These are phyloP conservation scores for Lucilia sericata DNA, from an alignment of 1,140 invertebrate species.

Conservation along the genomic window DNA sequence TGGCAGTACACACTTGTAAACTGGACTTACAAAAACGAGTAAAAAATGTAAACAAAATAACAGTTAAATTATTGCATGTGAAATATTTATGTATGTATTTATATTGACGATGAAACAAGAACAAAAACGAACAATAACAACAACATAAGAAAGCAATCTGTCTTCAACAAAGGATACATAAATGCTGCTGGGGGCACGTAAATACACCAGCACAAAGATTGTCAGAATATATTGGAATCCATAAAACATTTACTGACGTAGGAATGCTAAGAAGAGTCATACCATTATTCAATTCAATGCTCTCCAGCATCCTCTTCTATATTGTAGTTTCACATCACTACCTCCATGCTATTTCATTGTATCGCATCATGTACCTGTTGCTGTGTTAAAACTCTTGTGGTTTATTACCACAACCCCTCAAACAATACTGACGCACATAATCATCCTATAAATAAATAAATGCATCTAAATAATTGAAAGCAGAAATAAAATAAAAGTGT, in stretches of 20 bases:
- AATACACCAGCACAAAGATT: neutral
- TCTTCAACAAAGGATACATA: neutral
- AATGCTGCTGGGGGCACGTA: neutral
- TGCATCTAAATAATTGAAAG: neutral
- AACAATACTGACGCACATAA: neutral
- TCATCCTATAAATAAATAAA: neutral
- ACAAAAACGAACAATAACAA: no score
- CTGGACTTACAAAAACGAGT: neutral
- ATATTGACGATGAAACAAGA: no score
- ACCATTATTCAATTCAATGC: neutral
- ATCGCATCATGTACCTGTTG: conserved; percentile 3
- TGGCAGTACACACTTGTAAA: neutral
- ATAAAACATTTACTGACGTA: neutral
- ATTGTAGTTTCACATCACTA: neutral
- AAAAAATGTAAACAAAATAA: neutral
- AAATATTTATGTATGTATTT: neutral
- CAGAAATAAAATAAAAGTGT: conserved; percentile 16
- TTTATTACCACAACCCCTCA: neutral
- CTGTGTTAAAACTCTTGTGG: neutral
- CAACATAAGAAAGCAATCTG: neutral
- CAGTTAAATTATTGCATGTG: neutral
- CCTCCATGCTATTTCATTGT: neutral
- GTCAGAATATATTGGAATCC: neutral
- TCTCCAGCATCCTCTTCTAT: neutral
- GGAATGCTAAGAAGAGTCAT: neutral